Evolutionary conservation across 1,140 invertebrate species (phyloP).

Genomic region (Doryteuthis pealeii): DNA sequence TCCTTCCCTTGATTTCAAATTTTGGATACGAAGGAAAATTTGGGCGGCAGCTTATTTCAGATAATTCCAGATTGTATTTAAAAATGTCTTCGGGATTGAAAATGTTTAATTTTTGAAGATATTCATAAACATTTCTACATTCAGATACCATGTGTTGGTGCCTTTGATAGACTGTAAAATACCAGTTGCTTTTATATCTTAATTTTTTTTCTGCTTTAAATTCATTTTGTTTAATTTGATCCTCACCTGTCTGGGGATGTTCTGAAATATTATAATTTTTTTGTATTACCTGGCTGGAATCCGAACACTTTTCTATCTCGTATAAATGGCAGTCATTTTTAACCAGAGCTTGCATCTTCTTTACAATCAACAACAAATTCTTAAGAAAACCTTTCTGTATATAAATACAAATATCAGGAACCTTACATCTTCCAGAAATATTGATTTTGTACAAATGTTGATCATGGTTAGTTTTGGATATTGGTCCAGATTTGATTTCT

Average conservation of each 20-base stretch:
- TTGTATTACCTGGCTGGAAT: background rate
- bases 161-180: background rate
- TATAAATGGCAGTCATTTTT: background rate
- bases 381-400: background rate
- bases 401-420: background rate
- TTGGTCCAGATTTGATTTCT: no score
- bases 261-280: background rate
- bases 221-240: no score
- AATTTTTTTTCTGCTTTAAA: no score
- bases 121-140: background rate
- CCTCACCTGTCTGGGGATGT: background rate
- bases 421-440: no score
- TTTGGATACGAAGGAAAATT: background rate
- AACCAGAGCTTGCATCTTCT: background rate
- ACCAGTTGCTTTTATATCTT: background rate
- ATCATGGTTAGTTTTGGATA: no score
- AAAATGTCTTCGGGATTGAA: background rate
- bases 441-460: no score
- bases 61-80: background rate
- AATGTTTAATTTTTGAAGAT: background rate
- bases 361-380: background rate
- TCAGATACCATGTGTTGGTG: background rate
- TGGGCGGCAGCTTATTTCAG: background rate
- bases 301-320: background rate
- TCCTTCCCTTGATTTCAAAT: no score